Base-by-base conservation (phyloP, 2,888 invertebrate genomes). In the Drosophila monieri region DNA sequence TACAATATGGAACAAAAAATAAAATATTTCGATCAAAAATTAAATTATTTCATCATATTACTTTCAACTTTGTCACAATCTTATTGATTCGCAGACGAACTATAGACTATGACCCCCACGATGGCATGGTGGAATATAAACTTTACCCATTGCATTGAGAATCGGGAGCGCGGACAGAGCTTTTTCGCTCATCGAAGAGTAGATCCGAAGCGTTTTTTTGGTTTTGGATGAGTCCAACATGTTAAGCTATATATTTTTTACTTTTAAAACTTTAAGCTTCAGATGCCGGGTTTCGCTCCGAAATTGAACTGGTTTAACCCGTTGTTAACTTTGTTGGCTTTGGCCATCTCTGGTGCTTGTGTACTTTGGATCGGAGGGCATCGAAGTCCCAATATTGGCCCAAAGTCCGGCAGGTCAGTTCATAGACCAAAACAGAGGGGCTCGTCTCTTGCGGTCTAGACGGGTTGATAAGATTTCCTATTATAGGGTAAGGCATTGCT, bases 61-160 rank as follows among this genome's bases (percentile, higher is more conserved):
- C 9, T 35, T 35, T 6, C 2, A n/a, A n/a, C n/a, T 1, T n/a
- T 6, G n/a, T 6, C n/a, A 35, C 6, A 35, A 35, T n/a, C 6
- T 12, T n/a, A 14, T n/a, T 35, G 14, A 35, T 35, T 35, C n/a
- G 35, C n/a, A 6, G 14, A 35, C 35, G 35, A 35, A 35, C 35
- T 35, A 35, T 35, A 35, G 35, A 35, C 35, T 35, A 35, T 35
- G 35, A 35, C 35, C 35, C n/a, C 14, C 35, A 35, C 35, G 27
- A 27, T 14, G 35, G 35, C n/a, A 35, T 35, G 35, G n/a, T 35
- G n/a, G 35, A n/a, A n/a, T 6, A 35, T n/a, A 35, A 35, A 35
- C 35, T 35, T 14, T 35, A 35, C n/a, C n/a, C 35, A 35, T n/a
- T 35, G 35, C 35, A 35, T 4, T n/a, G 35, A 1, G 6, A n/a